These are phyloP conservation scores for Incurvaria masculella DNA, from an alignment of 2,888 invertebrate species.

Conservation along the genomic window DNA sequence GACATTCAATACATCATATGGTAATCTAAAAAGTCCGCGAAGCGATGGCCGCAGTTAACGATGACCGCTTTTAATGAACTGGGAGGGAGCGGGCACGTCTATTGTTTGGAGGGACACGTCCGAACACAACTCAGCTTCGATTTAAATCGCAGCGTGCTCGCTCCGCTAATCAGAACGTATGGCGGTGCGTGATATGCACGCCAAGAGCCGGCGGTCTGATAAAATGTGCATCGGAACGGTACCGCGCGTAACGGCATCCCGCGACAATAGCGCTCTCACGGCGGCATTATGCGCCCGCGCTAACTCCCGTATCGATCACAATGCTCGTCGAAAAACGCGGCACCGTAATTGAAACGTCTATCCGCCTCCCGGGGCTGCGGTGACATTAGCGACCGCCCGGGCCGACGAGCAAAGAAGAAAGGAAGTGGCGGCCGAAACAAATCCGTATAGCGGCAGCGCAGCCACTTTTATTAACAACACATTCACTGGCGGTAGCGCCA, in stretches of 20 bases:
- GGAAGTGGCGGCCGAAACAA: too few species aligned
- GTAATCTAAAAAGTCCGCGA: too few species aligned
- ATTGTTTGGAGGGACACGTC: background rate
- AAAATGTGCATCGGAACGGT: constrained; percentile 54
- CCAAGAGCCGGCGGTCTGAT: constrained; percentile 52
- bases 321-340: background rate
- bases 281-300: constrained; percentile 46
- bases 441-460: too few species aligned
- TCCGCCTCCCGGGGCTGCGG: too few species aligned
- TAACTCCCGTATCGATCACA: background rate
- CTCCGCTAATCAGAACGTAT: background rate
- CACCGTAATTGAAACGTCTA: background rate
- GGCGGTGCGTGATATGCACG: constrained; percentile 20
- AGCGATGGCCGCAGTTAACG: too few species aligned
- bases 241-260: constrained; percentile 46
- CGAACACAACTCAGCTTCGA: background rate
- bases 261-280: constrained; percentile 38
- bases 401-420: too few species aligned
- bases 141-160: background rate
- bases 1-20: too few species aligned
- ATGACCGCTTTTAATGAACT: too few species aligned
- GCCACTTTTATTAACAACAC: too few species aligned
- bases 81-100: too few species aligned
- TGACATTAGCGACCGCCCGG: too few species aligned
- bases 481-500: too few species aligned